These are phyloP conservation scores for Baryphthengus martii DNA, from an alignment of 2,113 vertebrate species.

Conservation along the genomic window DNA sequence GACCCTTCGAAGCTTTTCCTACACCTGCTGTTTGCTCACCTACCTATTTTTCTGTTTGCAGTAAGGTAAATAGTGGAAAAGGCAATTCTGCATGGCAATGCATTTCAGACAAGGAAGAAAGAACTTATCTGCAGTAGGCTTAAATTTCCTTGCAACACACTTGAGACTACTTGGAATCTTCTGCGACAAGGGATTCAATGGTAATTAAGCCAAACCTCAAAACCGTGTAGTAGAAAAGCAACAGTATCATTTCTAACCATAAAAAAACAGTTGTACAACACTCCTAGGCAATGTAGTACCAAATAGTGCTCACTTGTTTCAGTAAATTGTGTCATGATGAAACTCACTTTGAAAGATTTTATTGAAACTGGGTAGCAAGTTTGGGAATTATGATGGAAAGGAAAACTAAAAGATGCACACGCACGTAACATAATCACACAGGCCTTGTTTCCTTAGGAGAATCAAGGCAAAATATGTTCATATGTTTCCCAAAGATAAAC, in stretches of 20 bases:
- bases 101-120: background rate
- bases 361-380: background rate
- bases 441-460: background rate
- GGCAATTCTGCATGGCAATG: background rate
- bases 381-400: background rate
- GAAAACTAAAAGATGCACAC: background rate
- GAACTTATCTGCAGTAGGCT: background rate
- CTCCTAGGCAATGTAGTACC: background rate
- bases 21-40: background rate
- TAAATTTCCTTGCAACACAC: background rate
- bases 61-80: background rate
- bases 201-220: background rate
- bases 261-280: background rate
- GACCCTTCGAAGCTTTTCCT: background rate
- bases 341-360: background rate
- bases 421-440: background rate
- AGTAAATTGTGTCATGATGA: background rate
- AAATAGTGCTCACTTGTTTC: background rate
- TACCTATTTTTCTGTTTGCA: background rate
- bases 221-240: background rate
- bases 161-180: background rate
- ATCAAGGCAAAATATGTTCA: background rate
- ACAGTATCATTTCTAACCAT: background rate
- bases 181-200: background rate
- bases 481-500: background rate